Conservation (phyloP, 2,888 invertebrate genomes). For the Leucozona laternaria region DNA sequence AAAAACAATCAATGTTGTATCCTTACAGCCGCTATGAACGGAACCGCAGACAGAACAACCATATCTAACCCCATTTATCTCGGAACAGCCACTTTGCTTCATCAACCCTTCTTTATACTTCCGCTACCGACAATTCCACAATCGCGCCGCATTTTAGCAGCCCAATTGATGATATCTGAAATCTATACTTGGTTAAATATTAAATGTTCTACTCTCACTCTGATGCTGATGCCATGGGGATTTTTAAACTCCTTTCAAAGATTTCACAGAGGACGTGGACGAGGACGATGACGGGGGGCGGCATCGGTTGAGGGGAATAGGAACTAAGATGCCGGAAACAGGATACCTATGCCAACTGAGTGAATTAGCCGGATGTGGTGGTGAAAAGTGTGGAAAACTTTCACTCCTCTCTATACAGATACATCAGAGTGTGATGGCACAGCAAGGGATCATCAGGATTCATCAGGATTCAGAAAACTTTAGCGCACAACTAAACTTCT, state of each 20-base stretch:
- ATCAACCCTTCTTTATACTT: constrained; percentile 40
- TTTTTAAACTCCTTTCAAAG: constrained; percentile 12
- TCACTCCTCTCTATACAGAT: constrained; percentile 23
- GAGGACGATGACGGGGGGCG: too few species aligned
- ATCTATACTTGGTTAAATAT: constrained; percentile 68
- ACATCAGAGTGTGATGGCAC: constrained; percentile 2
- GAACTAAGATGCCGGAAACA: constrained; percentile 15
- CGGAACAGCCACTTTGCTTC: constrained; percentile 23
- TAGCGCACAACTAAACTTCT: constrained; percentile 26
- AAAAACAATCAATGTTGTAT: constrained; percentile 25
- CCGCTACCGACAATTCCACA: background rate
- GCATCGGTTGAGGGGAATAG: too few species aligned
- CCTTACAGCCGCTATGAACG: constrained; percentile 22
- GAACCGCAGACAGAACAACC: constrained; percentile 64
- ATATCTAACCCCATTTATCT: constrained; percentile 24
- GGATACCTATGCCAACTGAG: constrained; percentile 42
- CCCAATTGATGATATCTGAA: constrained; percentile 65
- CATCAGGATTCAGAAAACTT: constrained; percentile 55
- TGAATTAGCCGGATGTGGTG: constrained; percentile 71
- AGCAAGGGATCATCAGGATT: constrained; percentile 38
- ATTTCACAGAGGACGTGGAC: background rate
- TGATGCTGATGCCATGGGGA: constrained; percentile 19
- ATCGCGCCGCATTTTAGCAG: constrained; percentile 8
- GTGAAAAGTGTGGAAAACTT: constrained; percentile 69
- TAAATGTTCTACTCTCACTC: constrained; percentile 50